Percentiles rank a stretch among this genome's conserved stretches.
These are phyloP conservation scores for Sminthurides aquaticus DNA, from an alignment of 2,888 invertebrate genomes.

Conservation along the genomic window DNA sequence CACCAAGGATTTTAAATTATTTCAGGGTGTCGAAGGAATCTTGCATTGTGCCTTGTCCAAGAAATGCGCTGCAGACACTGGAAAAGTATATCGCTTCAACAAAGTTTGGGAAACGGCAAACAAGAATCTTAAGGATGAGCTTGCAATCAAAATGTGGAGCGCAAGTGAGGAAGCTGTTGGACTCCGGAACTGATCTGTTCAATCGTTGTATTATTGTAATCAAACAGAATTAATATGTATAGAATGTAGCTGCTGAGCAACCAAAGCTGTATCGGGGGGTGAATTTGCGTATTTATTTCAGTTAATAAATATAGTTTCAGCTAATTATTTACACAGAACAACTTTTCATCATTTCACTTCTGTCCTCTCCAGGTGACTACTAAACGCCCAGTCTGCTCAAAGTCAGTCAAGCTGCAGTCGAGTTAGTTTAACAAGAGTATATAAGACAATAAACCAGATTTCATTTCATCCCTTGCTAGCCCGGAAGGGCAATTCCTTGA, in stretches of 20 bases:
- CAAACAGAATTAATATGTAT: too few relatives aligned
- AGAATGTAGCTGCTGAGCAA: background rate
- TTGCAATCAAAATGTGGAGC: conserved; percentile 47
- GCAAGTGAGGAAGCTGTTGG: conserved; percentile 45
- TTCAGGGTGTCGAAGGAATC: conserved; percentile 48
- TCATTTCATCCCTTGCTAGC: too few relatives aligned
- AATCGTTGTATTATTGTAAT: too few relatives aligned
- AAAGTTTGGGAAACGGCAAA: conserved; percentile 44
- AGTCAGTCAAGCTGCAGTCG: too few relatives aligned
- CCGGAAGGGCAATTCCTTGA: too few relatives aligned
- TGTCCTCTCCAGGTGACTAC: too few relatives aligned
- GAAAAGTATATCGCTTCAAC: conserved; percentile 49
- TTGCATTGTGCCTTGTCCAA: conserved; percentile 47
- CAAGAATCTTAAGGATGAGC: conserved; percentile 44
- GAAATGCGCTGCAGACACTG: conserved; percentile 47
- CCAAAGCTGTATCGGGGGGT: background rate
- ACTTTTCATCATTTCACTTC: too few relatives aligned
- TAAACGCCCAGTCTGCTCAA: too few relatives aligned
- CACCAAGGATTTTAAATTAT: conserved; percentile 6
- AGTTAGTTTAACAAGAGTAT: too few relatives aligned
- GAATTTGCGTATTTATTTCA: background rate
- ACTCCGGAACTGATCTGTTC: conserved; percentile 15
- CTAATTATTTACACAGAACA: too few relatives aligned
- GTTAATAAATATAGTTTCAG: too few relatives aligned
- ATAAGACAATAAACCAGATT: too few relatives aligned